These are phyloP conservation scores for Polypedilum vanderplanki DNA, from an alignment of 1,140 invertebrate species.

Conservation along the genomic window DNA sequence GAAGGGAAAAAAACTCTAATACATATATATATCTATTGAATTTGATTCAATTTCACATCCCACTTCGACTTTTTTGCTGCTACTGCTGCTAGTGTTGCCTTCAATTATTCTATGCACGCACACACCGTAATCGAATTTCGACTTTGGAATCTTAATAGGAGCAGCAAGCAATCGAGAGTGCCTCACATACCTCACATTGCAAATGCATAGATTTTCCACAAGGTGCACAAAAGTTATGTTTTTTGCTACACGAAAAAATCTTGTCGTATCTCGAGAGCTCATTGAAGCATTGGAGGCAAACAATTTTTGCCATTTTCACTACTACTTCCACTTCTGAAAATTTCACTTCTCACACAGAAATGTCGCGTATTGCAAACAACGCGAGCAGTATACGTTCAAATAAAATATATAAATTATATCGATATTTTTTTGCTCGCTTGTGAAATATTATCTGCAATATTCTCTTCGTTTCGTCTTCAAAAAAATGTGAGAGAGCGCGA, in stretches of 20 bases:
- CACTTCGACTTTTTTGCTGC: no score
- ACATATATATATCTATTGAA: no score
- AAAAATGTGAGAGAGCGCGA: background rate
- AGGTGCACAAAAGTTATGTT: slow-evolving; percentile 21
- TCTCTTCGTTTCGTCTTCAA: background rate
- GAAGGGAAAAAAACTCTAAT: background rate
- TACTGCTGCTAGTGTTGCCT: no score
- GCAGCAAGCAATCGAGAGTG: background rate
- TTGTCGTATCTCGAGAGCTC: slow-evolving; percentile 13
- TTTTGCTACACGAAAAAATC: slow-evolving; percentile 1
- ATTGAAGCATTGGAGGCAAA: slow-evolving; percentile 5
- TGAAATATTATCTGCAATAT: slow-evolving; percentile 9
- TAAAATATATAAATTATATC: background rate
- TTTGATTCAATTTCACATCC: no score
- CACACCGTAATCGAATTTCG: slow-evolving; percentile 1
- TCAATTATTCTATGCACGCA: slow-evolving; percentile 11
- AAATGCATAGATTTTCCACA: slow-evolving; percentile 23
- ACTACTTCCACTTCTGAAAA: background rate
- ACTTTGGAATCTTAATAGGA: slow-evolving; percentile 15
- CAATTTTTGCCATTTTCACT: slow-evolving; percentile 14
- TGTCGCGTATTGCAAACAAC: background rate
- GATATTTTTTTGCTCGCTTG: background rate
- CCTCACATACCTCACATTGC: background rate
- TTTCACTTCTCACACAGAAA: background rate
- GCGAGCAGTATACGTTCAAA: background rate